Percentiles rank a stretch among this genome's conserved stretches.
These are phyloP conservation scores for Isurus oxyrinchus DNA, from an alignment of 2,113 vertebrate species.

Conservation along the genomic window DNA sequence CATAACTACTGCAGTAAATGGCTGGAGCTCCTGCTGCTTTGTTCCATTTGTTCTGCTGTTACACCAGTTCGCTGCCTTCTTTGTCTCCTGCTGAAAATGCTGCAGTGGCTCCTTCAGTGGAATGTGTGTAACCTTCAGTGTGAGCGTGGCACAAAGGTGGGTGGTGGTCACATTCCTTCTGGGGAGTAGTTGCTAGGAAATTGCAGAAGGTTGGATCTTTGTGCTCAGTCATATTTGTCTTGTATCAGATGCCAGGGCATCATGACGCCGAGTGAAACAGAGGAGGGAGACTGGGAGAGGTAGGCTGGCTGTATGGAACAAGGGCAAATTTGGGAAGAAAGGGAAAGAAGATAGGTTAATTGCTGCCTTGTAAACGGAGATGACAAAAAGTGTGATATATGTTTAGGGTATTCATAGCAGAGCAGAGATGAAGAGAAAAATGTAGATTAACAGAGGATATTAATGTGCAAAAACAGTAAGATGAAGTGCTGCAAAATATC, in stretches of 20 bases:
- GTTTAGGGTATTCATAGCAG: not conserved
- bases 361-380: conserved; percentile 2
- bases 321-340: not conserved
- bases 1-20: conserved; percentile 55
- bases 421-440: not conserved
- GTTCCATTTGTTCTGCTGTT: conserved; percentile 49
- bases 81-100: conserved; percentile 45
- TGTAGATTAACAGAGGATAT: not conserved
- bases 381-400: not conserved
- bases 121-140: conserved; percentile 43
- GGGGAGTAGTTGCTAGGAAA: not conserved
- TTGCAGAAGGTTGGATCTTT: conserved; percentile 19
- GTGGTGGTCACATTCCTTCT: conserved; percentile 39
- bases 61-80: conserved; percentile 44
- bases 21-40: conserved; percentile 55
- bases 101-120: conserved; percentile 44
- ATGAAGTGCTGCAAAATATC: conserved; percentile 20
- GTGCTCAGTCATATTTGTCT: conserved; percentile 21
- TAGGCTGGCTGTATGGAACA: not conserved
- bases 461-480: not conserved
- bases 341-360: not conserved
- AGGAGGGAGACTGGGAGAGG: not conserved
- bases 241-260: conserved; percentile 21
- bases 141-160: conserved; percentile 45
- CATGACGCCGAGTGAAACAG: not conserved